Evolutionary conservation across 2,888 invertebrate species (phyloP), one percentile per base, ranked within the genome.

Genomic region (Cataglyphis livida): DNA sequence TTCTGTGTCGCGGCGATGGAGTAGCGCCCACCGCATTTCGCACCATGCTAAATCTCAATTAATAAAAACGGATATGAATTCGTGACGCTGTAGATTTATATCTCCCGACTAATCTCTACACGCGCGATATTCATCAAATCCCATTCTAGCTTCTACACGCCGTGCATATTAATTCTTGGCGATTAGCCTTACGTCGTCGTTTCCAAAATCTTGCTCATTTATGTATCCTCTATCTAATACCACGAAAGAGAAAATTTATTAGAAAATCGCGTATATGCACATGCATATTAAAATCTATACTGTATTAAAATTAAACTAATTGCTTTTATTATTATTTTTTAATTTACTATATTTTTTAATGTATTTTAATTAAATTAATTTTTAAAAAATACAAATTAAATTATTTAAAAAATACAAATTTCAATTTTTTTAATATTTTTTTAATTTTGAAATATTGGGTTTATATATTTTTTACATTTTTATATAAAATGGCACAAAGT

Each of bases 11-110:
- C 70, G 51, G n/a, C 51, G 57, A 35, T 59, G 59, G 61, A 78
- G 59, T 78, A 59, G 32, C 51, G 51, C 18, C 35, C 78, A 57
- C 68, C 68, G 9, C 75, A 28, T 48, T 38, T 75, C 65, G 68
- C 57, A 28, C 41, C 70, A 62, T 21, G 62, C 57, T 74, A 75
- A 51, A 81, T 75, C 81, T 81, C 61, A 81, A 73, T 81, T 75
- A 51, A 51, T 51, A 74, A 81, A 74, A 74, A 74, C 61, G 62
- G 81, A 61, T 74, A 62, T 51, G 74, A 28, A 78, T 35, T 38
- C 57, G 59, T n/a, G 59, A 59, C 57, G 21, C 10, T 25, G 78
- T 4, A 44, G 32, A 68, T 76, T 76, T 68, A 59, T 68, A 68
- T n/a, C 25, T 68, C 18, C 18, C 18, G 32, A 38, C 32, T 78